Conservation (phyloP, 2,113 vertebrate genomes). For the Coregonus clupeaformis region DNA sequence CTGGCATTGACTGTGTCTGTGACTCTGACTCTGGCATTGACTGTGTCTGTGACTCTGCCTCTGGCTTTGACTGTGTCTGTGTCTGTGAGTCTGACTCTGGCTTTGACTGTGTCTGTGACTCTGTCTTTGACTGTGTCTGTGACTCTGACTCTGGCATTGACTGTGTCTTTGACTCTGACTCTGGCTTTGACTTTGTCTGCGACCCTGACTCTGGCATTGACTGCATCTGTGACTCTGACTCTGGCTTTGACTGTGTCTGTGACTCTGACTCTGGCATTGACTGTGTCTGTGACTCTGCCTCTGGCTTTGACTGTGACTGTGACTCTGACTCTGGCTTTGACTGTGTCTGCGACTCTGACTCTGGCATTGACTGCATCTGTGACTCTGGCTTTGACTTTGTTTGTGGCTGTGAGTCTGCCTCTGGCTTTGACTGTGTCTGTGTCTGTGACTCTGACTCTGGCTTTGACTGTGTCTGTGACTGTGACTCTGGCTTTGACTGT, state of each 20-base stretch:
- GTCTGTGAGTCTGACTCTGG: background rate
- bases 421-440: slow-evolving; percentile 17
- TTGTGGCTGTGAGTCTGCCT: slow-evolving; percentile 30
- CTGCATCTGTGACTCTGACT: background rate
- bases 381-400: background rate
- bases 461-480: background rate
- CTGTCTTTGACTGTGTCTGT: slow-evolving; percentile 16
- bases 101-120: slow-evolving; percentile 46
- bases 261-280: background rate
- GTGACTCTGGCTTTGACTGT: slow-evolving; percentile 7
- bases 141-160: slow-evolving; percentile 12
- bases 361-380: slow-evolving; percentile 29
- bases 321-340: background rate
- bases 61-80: slow-evolving; percentile 40
- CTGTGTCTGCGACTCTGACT: slow-evolving; percentile 17
- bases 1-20: background rate
- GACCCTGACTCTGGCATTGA: slow-evolving; percentile 1
- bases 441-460: slow-evolving; percentile 8
- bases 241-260: background rate
- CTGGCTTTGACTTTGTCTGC: slow-evolving; percentile 11
- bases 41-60: background rate
- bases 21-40: background rate
- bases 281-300: background rate
- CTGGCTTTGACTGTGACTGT: background rate
- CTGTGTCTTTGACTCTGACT: slow-evolving; percentile 20